Evolutionary conservation across 2,797 vertebrate species (phyloP), one percentile per base, ranked within the genome.

Genomic region (Capromys pilorides): DNA sequence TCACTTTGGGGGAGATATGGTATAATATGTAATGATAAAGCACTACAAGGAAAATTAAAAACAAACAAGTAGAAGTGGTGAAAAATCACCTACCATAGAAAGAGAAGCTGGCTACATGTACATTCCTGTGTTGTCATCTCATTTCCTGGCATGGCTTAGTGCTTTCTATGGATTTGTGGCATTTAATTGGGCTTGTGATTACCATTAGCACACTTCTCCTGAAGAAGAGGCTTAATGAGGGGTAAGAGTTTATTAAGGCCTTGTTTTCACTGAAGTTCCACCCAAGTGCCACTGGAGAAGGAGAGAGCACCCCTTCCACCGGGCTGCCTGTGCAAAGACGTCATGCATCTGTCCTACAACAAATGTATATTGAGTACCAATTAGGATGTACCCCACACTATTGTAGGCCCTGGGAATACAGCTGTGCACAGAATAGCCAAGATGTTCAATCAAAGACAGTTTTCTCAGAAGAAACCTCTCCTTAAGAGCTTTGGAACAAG

Each of bases 371-470:
- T 1, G 41, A 31, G 45, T 0, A 0, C 57, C 87, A 81, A 51
- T 13, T 22, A 33, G 2, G 21, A 41, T 0, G 22, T 0, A 18
- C 59, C 21, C 26, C 84, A 82, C 67, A 9, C 59, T 64, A 66
- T n/a, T 49, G 41, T 61, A 31, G 87, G 64, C 62, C 67, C 87
- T n/a, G 51, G 79, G 45, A 87, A 88, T 33, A 61, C 57, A 90
- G 62, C 93, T 95, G 90, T 69, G 87, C 92, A 64, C 82, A 82
- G 89, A 89, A 78, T 61, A 94, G 95, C 81, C 83, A 49, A 14
- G 69, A 61, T 5, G 79, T 94, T 95, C 95, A 71, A 96, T 96
- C 84, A 94, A 62, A 96, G 78, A 89, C 66, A 71, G 54, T 85
- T 89, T 49, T 79, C 67, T 3, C 28, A 90, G 85, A 86, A 26